phyloP scores from a whole-genome alignment of 2,113 vertebrate genomes.

The Thermophis baileyi region DNA sequence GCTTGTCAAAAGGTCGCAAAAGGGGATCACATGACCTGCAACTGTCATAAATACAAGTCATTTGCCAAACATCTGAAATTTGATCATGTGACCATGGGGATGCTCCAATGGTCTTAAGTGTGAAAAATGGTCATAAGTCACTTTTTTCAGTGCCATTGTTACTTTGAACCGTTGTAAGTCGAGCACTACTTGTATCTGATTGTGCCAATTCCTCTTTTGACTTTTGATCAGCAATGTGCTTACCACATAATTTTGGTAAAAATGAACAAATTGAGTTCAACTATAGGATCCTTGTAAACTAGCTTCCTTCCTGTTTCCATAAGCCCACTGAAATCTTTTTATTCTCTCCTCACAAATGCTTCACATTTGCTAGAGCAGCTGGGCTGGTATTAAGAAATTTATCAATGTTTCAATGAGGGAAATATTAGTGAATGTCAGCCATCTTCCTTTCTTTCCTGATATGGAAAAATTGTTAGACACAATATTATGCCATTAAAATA shows the following conservation, averaged over 20 bases:
- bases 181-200: background rate
- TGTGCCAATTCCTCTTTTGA: no score
- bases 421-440: slow-evolving; percentile 6
- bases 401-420: slow-evolving; percentile 21
- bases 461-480: slow-evolving; percentile 21
- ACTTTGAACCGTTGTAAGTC: no score
- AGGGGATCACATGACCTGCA: no score
- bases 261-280: no score
- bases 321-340: accelerated
- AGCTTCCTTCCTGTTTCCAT: background rate
- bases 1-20: no score
- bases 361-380: slow-evolving; percentile 3
- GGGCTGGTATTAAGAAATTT: slow-evolving; percentile 25
- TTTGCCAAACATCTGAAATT: no score
- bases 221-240: background rate
- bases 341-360: background rate
- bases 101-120: no score
- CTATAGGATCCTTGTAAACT: background rate
- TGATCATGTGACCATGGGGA: no score
- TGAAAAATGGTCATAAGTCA: no score
- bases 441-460: slow-evolving; percentile 11
- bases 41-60: no score
- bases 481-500: background rate
- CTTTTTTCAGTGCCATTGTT: no score
- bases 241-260: background rate